Percentiles rank a stretch among this genome's conserved stretches.
Evolutionary conservation across 2,888 invertebrate genomes (phyloP).

Genomic region (Andrena camellia): DNA sequence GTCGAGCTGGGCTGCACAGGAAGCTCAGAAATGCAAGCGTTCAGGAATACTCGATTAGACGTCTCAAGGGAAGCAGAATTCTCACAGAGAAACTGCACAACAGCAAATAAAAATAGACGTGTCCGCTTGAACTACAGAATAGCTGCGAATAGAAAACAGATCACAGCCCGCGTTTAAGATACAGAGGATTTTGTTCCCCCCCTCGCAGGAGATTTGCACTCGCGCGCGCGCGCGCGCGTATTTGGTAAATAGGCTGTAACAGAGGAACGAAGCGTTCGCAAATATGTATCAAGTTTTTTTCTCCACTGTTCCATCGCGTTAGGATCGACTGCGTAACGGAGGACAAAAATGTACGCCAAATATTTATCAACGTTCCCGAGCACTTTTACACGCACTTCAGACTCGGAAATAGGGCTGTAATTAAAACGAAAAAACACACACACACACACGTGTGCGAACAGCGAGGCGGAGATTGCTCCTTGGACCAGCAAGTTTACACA

Average conservation of each 20-base stretch:
- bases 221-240: slow-evolving; percentile 10
- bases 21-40: slow-evolving; percentile 29
- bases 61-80: neutral
- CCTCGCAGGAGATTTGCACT: slow-evolving; percentile 24
- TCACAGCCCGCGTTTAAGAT: slow-evolving; percentile 26
- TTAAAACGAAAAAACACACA: slow-evolving; percentile 1
- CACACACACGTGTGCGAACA: no score
- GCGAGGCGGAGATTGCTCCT: neutral
- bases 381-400: slow-evolving; percentile 22
- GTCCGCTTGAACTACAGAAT: neutral
- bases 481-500: slow-evolving; percentile 25
- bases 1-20: slow-evolving; percentile 13
- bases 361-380: slow-evolving; percentile 29
- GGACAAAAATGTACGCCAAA: slow-evolving; percentile 17
- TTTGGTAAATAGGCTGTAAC: slow-evolving; percentile 32
- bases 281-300: slow-evolving; percentile 33
- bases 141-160: no score
- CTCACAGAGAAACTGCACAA: neutral
- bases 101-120: neutral
- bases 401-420: slow-evolving; percentile 15
- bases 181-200: neutral
- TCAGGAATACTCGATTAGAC: slow-evolving; percentile 30
- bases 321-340: slow-evolving; percentile 24
- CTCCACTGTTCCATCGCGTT: slow-evolving; percentile 17
- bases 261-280: slow-evolving; percentile 31